Percentiles rank a stretch among this genome's conserved stretches.
Evolutionary conservation across 1,140 invertebrate species (phyloP).

Genomic region (Aphaenogaster ashmeadi): DNA sequence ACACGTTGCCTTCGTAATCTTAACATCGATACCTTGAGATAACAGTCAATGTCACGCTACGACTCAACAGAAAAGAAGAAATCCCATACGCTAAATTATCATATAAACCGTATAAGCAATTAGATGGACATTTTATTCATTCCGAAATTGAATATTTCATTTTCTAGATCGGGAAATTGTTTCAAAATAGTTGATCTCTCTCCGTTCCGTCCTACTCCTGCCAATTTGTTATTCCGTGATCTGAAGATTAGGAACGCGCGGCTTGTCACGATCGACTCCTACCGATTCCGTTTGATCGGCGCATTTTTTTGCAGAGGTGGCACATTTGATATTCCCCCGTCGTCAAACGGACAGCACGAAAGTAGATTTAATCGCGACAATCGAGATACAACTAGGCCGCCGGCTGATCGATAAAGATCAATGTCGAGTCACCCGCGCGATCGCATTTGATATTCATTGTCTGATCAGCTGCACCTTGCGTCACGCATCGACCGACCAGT

Average conservation of each 20-base stretch:
- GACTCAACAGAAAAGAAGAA: neutral
- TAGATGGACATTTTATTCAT: neutral
- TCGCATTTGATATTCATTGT: constrained; percentile 53
- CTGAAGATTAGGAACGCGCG: neutral
- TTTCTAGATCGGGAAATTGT: neutral
- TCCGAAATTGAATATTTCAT: constrained; percentile 24
- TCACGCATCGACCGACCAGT: constrained; percentile 23
- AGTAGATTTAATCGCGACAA: constrained; percentile 3
- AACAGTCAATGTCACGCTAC: neutral
- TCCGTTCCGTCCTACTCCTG: neutral
- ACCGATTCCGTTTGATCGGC: neutral
- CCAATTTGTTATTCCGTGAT: neutral
- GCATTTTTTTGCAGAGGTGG: neutral
- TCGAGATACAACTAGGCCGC: constrained; percentile 7
- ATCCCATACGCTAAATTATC: neutral
- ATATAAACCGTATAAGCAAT: neutral
- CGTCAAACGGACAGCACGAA: neutral
- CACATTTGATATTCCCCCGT: neutral
- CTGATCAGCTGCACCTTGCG: constrained; percentile 42
- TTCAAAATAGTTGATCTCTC: neutral
- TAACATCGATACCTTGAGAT: neutral
- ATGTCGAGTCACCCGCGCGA: neutral
- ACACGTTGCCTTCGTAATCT: constrained; percentile 2
- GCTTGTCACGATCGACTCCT: neutral
- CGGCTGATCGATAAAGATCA: constrained; percentile 16